Base-by-base conservation (phyloP, 2,888 invertebrate genomes). In the Sinodicranocentrus sp. region DNA sequence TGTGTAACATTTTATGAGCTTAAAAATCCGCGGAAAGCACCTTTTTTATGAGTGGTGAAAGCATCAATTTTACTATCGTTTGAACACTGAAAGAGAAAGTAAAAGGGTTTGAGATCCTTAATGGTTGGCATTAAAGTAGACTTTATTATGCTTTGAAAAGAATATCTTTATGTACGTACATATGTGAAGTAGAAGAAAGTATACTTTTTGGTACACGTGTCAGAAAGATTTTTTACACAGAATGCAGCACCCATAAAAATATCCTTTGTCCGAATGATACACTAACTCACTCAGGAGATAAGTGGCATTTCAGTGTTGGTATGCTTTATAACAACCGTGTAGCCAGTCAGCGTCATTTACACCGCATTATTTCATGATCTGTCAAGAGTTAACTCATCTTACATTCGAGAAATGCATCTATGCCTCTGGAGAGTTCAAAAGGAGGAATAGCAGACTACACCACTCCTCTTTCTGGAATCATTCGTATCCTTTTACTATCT, bases 351-450 rank as follows among this genome's bases (percentile, higher is more conserved):
- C 23, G 61, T 70, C 68, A 48, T 78, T 78, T 70, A 48, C 78
- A 78, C 68, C 21, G 61, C 78, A 78, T 68, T 78, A 70, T 78
- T 61, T 78, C 70, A 78, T 78, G 78, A 78, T 78, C 70, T 70
- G 78, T 78, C 78, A 59, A 70, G n/a, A 43, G 65, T 33, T 65
- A 65, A 59, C 13, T 5, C 19, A 17, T 54, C n/a, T 54, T 21
- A 54, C 54, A 54, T n/a, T n/a, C n/a, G 54, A 54, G 54, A 54
- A 54, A 54, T 17, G 17, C 54, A 54, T 54, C 54, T 54, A 52
- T 52, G 52, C 17, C 21, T 17, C 54, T 54, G 54, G 54, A 54
- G 23, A 54, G 21, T n/a, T n/a, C n/a, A n/a, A n/a, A n/a, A n/a
- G n/a, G n/a, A n/a, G n/a, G n/a, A n/a, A n/a, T n/a, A n/a, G n/a